Evolutionary conservation across 2,113 vertebrate genomes (phyloP), one percentile per base, ranked within the genome.

Genomic region (Tenrec ecaudatus): DNA sequence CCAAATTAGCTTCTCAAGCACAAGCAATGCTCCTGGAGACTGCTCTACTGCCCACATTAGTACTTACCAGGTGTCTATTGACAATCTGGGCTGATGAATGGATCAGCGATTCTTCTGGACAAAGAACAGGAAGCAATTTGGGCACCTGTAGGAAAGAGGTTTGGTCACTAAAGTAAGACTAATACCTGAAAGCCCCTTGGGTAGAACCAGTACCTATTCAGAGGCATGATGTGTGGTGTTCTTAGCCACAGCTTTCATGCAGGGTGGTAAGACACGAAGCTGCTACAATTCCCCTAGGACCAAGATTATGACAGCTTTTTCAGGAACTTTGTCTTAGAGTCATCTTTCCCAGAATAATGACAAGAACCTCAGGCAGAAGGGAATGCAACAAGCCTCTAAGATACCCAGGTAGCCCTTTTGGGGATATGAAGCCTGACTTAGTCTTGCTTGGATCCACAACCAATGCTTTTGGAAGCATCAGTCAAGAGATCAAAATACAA

Each of bases 1-100:
- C 75, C 53, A 89, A 69, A 91, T 31, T 2, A 84, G 43, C 29
- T 84, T 91, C 68, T 89, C 38, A 66, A 79, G 66, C 60, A 84
- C 8, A 96, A 89, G 68, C 69, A 64, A 14, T 29, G n/a, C 0
- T 31, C 58, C 43, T n/a, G 58, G 57, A 91, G 33, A 90, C 23
- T 53, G 68, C 73, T 62, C 38, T 23, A 36, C 23, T 88, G 64
- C 16, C 36, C 40, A 85, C 3, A 1, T 19, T 57, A 96, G 75
- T 22, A 95, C 98, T 98, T 96, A 99, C 99, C 98, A 99, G 98
- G 95, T 98, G 98, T 97, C 96, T 98, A 86, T 98, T 99, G 83
- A 98, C 98, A 97, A 99, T 98, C 83, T 98, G 98, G 85, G 99
- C 99, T 91, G 98, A 98, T 0, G 98, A 97, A 88, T 99, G 99